Base-by-base conservation (phyloP, 2,888 invertebrate species). In the Cantharis nigra region DNA sequence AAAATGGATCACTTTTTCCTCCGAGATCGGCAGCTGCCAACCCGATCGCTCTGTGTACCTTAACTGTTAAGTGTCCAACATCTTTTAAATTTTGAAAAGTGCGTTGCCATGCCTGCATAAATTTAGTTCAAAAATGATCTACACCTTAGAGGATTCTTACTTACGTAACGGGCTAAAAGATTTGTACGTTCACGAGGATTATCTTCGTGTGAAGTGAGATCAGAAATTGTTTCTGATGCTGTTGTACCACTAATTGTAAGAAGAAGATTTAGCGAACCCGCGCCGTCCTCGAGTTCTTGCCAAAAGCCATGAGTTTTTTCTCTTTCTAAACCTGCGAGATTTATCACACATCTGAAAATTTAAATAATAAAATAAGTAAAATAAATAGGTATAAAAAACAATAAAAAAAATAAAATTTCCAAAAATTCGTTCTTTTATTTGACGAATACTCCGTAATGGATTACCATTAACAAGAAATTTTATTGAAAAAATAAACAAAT, bases 1-100 rank as follows among this genome's bases (percentile, higher is more conserved):
- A 98, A 89, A 99, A 99, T 0, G 99, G 99, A 89, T 99, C 99
- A 69, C 98, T 98, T 88, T 99, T 99, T 2, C 98, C 98, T 0
- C 98, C 98, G 63, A 99, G 90, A 87, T 99, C 99, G 0, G 98
- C 98, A 0, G 98, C 95, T 0, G 96, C 96, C 26, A 99, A 90
- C 1, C 97, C 98, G n/a, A 91, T 92, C 16, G 94, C 94, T 49
- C 93, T 92, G 86, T 93, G 96, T 2, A 98, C 98, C 90, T 98
- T 98, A 0, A 98, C 97, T 18, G 96, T 97, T 0, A 99, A 90
- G 91, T 97, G 96, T 0, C 99, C 99, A 2, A 99, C 95, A 85
- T 99, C 98, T 80, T 94, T 91, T 0, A 96, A 84, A 85, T 94
- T 93, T 83, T 93, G 92, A 74, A 96, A 90, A 10, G 94, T 93